phyloP scores from a whole-genome alignment of 2,113 vertebrate species.

The Pelvicachromis taeniatus region DNA sequence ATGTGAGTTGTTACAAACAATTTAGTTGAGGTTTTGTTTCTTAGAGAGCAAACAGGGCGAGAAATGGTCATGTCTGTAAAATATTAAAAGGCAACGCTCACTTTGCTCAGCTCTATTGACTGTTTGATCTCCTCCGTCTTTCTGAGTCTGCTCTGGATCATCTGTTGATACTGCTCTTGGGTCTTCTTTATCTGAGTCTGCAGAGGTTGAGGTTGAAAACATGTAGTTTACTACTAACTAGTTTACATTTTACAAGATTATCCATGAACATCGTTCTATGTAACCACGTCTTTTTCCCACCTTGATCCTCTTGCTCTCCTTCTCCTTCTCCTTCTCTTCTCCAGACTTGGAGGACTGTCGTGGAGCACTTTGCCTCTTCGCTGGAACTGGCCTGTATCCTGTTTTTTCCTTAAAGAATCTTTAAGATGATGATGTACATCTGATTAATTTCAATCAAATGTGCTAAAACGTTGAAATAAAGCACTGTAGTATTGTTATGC shows the following conservation, averaged over 20 bases:
- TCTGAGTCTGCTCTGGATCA: conserved; percentile 20
- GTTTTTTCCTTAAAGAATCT: not conserved
- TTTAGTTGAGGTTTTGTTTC: not conserved
- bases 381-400: not conserved
- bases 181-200: conserved; percentile 8
- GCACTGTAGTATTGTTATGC: not conserved
- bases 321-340: conserved; percentile 76
- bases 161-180: conserved; percentile 4
- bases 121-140: conserved; percentile 29
- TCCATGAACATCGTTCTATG: not conserved
- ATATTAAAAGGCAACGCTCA: not conserved
- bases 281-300: conserved; percentile 49
- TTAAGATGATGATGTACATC: not conserved
- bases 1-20: not conserved
- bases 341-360: not conserved
- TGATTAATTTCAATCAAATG: not conserved
- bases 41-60: accelerated
- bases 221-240: not conserved
- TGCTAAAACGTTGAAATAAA: not conserved
- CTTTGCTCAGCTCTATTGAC: conserved; percentile 18
- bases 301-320: conserved; percentile 78
- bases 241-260: not conserved
- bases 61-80: not conserved
- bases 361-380: accelerated
- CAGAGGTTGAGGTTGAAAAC: not conserved